Base-by-base conservation (phyloP, 2,888 invertebrate species). In the Parnassius mnemosyne region DNA sequence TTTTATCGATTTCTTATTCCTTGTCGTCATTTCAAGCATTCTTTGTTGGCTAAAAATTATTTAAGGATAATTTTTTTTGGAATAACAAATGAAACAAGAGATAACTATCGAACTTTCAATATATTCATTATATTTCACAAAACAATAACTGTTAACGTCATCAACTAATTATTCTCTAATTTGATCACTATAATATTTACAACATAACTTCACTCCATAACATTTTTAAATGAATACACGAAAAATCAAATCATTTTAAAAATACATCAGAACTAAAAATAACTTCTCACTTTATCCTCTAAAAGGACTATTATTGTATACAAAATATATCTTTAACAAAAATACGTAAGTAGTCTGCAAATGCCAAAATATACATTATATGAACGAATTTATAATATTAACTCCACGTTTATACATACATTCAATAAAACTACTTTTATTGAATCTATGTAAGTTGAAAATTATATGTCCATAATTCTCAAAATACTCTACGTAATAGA, bases 91-190 rank as follows among this genome's bases (percentile, higher is more conserved):
- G 74, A 79, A 77, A 72, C 78, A 74, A 68, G 66, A 64, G 66
- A 53, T 56, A 76, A 79, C 73, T 75, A 81, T 83, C 79, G 80
- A 89, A 89, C 87, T 87, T 87, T 88, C 85, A 86, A 88, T 89
- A 89, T 89, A 89, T 88, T 89, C 86, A 86, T 84, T 79, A 80
- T 83, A 84, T 84, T 80, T 87, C 85, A 85, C 81, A 88, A 88
- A 90, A 89, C 87, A 89, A 87, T 87, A 88, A 87, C 84, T 86
- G 81, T 71, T 80, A 85, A 85, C 85, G 76, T 77, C 78, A 72
- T 77, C 82, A 80, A 72, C 76, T 80, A 76, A 77, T 75, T 82
- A 83, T 64, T 71, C 70, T 77, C 82, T 84, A 75, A 71, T 71
- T 63, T 55, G 72, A 74, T 83, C 75, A 76, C 76, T 82, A 81